Base-by-base conservation (phyloP, 2,888 invertebrate genomes). In the Diplazon laetatorius region DNA sequence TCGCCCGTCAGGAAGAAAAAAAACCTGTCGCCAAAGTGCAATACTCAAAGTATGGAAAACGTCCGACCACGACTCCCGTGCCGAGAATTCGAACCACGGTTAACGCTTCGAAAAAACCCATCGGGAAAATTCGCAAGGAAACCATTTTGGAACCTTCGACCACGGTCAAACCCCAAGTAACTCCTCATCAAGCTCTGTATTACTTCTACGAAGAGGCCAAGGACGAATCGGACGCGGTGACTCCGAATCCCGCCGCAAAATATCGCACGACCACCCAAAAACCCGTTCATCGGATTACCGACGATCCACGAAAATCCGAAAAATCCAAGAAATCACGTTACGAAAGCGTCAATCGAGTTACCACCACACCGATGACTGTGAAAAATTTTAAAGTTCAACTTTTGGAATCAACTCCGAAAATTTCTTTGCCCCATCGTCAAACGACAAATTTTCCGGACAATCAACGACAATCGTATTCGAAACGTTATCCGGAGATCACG, bases 151-250 rank as follows among this genome's bases (percentile, higher is more conserved):
- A 57, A 12, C 4, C 65, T 6, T 75, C 74, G n/a, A 48, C 44
- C 6, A 30, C 30, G 4, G 4, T 6, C 4, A 30, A 30, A 30
- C 6, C 30, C 30, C 2, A 30, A 30, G 76, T 83, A 14, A 63
- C 85, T 18, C 82, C 85, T 0, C 86, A 85, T 25, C 89, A 87
- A 35, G 93, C 94, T 0, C 94, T 95, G 6, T 95, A 94, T 89
- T 95, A 93, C 85, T 95, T 94, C 86, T 95, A 94, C 83, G 94
- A 95, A 78, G 95, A 95, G 86, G 86, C 90, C 0, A 86, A 77
- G 59, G 86, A 88, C 22, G 87, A 86, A 8, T 85, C 87, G 35
- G 77, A 82, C 0, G 82, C 76, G 1, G 85, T 85, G 2, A 86
- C 87, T 0, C 83, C 88, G 1, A 85, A 80, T 60, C 86, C 82